Conservation (phyloP, 2,888 invertebrate species). For the Vannuccia rotundouncinata region DNA sequence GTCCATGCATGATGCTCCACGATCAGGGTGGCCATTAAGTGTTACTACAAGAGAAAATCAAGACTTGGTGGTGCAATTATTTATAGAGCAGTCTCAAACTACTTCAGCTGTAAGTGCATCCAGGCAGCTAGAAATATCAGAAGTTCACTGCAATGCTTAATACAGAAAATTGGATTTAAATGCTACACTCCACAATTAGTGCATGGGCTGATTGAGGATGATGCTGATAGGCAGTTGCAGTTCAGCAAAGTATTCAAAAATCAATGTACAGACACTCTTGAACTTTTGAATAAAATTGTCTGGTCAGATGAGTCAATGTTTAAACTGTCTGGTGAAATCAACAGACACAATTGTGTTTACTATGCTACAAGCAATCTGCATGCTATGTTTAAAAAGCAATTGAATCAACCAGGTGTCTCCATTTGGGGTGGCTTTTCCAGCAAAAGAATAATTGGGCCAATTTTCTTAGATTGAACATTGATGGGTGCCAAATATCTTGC, state of each 20-base stretch:
- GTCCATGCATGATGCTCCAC: background rate
- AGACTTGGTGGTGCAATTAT: background rate
- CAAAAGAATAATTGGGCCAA: constrained; percentile 9
- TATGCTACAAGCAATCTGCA: constrained; percentile 30
- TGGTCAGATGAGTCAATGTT: constrained; percentile 31
- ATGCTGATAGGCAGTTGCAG: background rate
- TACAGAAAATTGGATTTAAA: background rate
- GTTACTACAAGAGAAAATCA: constrained; percentile 1
- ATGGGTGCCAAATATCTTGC: constrained; percentile 9
- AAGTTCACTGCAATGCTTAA: constrained; percentile 10
- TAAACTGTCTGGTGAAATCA: constrained; percentile 27
- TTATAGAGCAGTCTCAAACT: background rate
- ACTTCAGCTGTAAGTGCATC: constrained; percentile 3
- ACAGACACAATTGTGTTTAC: constrained; percentile 34
- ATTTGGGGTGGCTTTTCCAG: constrained; percentile 6
- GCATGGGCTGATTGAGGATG: constrained; percentile 20
- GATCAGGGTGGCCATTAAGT: background rate
- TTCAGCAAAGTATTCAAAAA: background rate
- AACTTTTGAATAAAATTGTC: constrained; percentile 27
- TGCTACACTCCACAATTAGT: constrained; percentile 8
- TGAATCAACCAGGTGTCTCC: constrained; percentile 32
- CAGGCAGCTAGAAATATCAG: background rate
- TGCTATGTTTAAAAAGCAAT: constrained; percentile 22
- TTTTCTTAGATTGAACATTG: constrained; percentile 27
- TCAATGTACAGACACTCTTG: background rate